Conservation (phyloP, 2,888 invertebrate genomes). For the Atethmia centrago region DNA sequence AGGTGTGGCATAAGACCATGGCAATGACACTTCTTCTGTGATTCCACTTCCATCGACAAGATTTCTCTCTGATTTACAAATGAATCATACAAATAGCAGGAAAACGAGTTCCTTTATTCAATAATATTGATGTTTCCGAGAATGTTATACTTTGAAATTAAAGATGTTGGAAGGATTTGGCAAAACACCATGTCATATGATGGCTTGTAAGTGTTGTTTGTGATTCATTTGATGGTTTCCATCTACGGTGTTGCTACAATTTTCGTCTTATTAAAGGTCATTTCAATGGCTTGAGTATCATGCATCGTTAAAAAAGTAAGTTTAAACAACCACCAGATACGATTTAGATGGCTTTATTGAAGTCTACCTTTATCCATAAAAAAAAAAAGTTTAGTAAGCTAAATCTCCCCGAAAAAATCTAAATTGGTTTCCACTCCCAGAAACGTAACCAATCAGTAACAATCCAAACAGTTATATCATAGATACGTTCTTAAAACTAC, state of each 20-base stretch:
- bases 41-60: background rate
- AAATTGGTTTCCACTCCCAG: slow-evolving; percentile 5
- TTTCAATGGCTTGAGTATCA: background rate
- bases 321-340: too few species aligned
- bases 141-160: slow-evolving; percentile 36
- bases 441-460: slow-evolving; percentile 35
- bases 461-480: slow-evolving; percentile 31
- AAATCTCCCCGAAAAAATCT: slow-evolving; percentile 12
- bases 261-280: background rate
- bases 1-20: background rate
- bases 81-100: slow-evolving; percentile 29
- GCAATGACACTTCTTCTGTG: background rate
- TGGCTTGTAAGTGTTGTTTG: background rate
- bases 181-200: slow-evolving; percentile 15
- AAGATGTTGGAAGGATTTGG: slow-evolving; percentile 40
- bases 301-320: too few species aligned
- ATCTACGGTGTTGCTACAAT: background rate
- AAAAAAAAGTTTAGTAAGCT: slow-evolving; percentile 1
- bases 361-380: background rate
- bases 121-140: slow-evolving; percentile 40
- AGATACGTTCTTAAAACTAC: slow-evolving; percentile 26
- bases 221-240: slow-evolving; percentile 7
- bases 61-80: slow-evolving; percentile 14
- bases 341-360: background rate
- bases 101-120: slow-evolving; percentile 34